Conservation (phyloP, 1,140 invertebrate species). For the Drosophila mauritiana region DNA sequence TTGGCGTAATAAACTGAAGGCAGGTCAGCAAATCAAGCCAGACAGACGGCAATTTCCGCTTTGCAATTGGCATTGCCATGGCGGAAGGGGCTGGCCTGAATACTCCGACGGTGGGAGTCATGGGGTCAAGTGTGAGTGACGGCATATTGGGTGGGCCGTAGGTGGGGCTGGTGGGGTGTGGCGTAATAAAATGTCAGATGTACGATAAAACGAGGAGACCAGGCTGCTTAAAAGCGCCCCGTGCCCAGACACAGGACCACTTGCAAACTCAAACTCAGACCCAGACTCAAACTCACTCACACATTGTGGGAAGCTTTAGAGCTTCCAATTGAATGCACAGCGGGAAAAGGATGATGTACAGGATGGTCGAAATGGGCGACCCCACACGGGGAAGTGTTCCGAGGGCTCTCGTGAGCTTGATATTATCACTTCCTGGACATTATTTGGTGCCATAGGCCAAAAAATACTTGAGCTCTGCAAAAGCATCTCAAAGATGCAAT, state of each 20-base stretch:
- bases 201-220: conserved; percentile 56
- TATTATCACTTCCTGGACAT: conserved; percentile 81
- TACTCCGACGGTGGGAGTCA: not conserved
- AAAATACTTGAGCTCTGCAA: conserved; percentile 68
- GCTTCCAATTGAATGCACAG: conserved; percentile 76
- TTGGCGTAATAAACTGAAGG: conserved; percentile 71
- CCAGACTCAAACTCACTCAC: conserved; percentile 11
- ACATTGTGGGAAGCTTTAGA: conserved; percentile 44
- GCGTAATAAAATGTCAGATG: conserved; percentile 76
- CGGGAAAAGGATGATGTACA: conserved; percentile 33
- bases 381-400: conserved; percentile 16
- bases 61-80: conserved; percentile 61
- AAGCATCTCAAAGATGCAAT: conserved; percentile 57
- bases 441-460: conserved; percentile 79
- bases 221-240: conserved; percentile 52
- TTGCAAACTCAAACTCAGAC: not conserved
- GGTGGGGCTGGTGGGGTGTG: conserved; percentile 18
- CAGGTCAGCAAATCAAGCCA: conserved; percentile 64
- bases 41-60: conserved; percentile 78
- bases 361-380: not conserved
- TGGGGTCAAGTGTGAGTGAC: conserved; percentile 9
- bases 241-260: conserved; percentile 9
- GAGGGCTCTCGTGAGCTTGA: conserved; percentile 61
- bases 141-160: not conserved
- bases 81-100: not conserved